Evolutionary conservation across 2,113 vertebrate genomes (phyloP).

Genomic region (Seriola dumerili): DNA sequence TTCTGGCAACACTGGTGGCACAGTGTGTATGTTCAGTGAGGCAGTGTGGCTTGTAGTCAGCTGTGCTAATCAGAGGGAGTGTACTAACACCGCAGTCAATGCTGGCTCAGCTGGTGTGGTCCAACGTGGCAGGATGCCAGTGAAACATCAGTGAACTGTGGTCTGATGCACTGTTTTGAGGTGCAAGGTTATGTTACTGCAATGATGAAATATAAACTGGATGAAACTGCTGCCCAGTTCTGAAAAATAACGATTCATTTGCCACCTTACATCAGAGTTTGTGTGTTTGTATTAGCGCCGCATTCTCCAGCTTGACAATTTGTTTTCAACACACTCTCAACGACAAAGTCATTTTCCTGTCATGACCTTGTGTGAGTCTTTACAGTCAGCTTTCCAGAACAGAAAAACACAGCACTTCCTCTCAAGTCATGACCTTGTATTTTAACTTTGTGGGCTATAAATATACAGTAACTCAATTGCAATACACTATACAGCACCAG

Average conservation of each 20-base stretch:
- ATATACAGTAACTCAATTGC: neutral
- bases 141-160: slow-evolving; percentile 18
- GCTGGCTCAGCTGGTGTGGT: slow-evolving; percentile 48
- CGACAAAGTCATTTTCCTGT: neutral
- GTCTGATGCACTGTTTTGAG: slow-evolving; percentile 13
- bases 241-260: slow-evolving; percentile 18
- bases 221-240: neutral
- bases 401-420: neutral
- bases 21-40: slow-evolving; percentile 35
- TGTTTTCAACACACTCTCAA: neutral
- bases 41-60: slow-evolving; percentile 32
- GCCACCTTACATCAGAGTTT: neutral
- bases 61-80: slow-evolving; percentile 39
- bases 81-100: slow-evolving; percentile 47
- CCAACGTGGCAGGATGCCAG: slow-evolving; percentile 46
- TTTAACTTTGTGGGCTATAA: neutral
- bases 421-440: neutral
- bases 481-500: neutral
- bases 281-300: slow-evolving; percentile 11
- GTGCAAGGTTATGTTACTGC: slow-evolving; percentile 22
- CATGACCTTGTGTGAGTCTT: slow-evolving; percentile 6
- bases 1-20: slow-evolving; percentile 14
- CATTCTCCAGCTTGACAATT: neutral
- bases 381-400: slow-evolving; percentile 1
- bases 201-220: slow-evolving; percentile 19